Conservation (phyloP, 2,888 invertebrate species). For the Acanthoscelides obtectus region DNA sequence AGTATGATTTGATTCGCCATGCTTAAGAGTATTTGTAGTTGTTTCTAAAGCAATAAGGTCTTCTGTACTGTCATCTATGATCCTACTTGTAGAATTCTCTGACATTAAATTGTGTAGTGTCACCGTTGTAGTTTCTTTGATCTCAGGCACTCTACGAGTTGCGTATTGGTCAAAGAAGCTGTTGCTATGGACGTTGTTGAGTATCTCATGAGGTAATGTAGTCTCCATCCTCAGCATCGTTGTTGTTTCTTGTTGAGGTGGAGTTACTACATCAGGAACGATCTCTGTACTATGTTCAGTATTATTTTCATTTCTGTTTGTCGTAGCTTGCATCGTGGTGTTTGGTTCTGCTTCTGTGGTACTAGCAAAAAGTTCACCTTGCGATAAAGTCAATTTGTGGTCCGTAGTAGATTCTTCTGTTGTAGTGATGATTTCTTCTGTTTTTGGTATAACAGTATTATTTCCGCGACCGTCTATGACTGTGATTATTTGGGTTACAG, state of each 20-base stretch:
- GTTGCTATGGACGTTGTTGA: conserved; percentile 41
- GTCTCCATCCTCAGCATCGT: conserved; percentile 3
- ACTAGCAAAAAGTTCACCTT: not conserved
- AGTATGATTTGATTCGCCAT: conserved; percentile 4
- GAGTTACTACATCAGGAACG: not conserved
- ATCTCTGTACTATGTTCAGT: not conserved
- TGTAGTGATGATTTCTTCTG: not conserved
- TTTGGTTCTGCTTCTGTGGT: not conserved
- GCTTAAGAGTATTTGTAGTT: conserved; percentile 34
- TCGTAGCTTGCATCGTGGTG: not conserved
- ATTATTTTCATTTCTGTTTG: not conserved
- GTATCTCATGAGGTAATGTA: conserved; percentile 34
- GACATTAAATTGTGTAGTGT: not conserved
- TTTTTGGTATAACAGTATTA: not conserved
- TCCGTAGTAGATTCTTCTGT: not conserved
- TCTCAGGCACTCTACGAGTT: conserved; percentile 1
- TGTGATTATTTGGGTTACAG: conserved; percentile 3
- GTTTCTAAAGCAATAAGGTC: conserved; percentile 44
- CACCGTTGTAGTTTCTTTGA: not conserved
- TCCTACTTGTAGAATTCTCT: conserved; percentile 1
- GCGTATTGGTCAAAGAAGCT: conserved; percentile 29
- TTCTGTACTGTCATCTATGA: conserved; percentile 33
- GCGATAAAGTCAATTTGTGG: not conserved
- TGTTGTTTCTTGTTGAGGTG: not conserved
- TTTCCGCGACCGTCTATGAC: not conserved